These are phyloP conservation scores for Drosophila equinoxialis DNA, from an alignment of 1,140 invertebrate species.

Conservation along the genomic window DNA sequence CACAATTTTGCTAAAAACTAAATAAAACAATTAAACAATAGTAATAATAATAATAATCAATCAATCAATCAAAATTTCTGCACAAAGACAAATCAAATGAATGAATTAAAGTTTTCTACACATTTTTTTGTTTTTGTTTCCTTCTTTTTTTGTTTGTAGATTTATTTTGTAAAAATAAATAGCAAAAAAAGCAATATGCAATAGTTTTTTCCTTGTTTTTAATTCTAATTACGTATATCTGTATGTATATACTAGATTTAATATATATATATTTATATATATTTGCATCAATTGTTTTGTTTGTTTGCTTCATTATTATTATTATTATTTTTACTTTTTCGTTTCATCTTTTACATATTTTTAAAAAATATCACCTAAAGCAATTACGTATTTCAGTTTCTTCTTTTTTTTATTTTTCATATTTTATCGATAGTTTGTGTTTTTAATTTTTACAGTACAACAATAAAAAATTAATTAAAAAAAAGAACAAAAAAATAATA, in stretches of 20 bases:
- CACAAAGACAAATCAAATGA: slow-evolving; percentile 34
- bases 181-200: slow-evolving; percentile 46
- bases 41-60: slow-evolving; percentile 55
- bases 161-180: slow-evolving; percentile 55
- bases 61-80: slow-evolving; percentile 52
- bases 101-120: slow-evolving; percentile 33
- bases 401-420: slow-evolving; percentile 33
- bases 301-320: slow-evolving; percentile 63
- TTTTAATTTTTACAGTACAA: slow-evolving; percentile 72
- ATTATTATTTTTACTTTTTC: slow-evolving; percentile 46
- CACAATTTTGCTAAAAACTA: slow-evolving; percentile 83
- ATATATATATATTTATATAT: slow-evolving; percentile 38
- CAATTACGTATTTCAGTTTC: slow-evolving; percentile 83
- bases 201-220: slow-evolving; percentile 24
- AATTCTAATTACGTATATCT: slow-evolving; percentile 14
- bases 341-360: slow-evolving; percentile 70
- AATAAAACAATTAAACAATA: slow-evolving; percentile 78
- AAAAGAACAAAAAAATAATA: slow-evolving; percentile 56
- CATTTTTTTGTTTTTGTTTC: background rate
- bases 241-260: slow-evolving; percentile 14
- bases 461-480: slow-evolving; percentile 72
- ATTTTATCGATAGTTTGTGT: background rate
- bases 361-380: slow-evolving; percentile 83
- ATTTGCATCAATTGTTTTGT: slow-evolving; percentile 57
- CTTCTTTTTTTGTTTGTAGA: slow-evolving; percentile 33